Base-by-base conservation (phyloP, 2,888 invertebrate species). In the Emmelina monodactyla region DNA sequence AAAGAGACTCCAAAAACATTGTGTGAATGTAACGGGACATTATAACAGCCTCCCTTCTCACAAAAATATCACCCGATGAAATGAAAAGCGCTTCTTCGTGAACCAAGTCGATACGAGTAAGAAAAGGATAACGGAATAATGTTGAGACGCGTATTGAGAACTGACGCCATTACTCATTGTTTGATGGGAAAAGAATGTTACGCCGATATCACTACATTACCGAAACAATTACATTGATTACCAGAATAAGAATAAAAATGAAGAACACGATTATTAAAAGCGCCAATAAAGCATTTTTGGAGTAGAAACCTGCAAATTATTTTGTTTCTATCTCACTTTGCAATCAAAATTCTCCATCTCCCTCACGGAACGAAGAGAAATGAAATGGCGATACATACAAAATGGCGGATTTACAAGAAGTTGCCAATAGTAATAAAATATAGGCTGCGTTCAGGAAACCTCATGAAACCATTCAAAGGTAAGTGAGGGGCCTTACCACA, bases 51-150 rank as follows among this genome's bases (percentile, higher is more conserved):
- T 61, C 67, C 67, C 71, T 64, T 56, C 71, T 75, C 73, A 66
- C 69, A 67, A 72, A 69, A 76, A 76, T 71, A 76, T 73, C 72
- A 70, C 63, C 71, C 67, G 72, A 67, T 62, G 62, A 72, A 69
- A 67, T 65, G 65, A 60, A 70, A 64, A 66, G 70, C 71, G 70
- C 71, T 65, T n/a, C n/a, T n/a, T n/a, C n/a, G n/a, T n/a, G n/a
- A n/a, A n/a, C n/a, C n/a, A n/a, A 71, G 68, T 69, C 69, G 68
- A 78, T 75, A 68, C 70, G 70, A 67, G 80, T 67, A 70, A 78
- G 80, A 80, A 79, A 80, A 80, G 80, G 80, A 80, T 79, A 78
- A 80, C 78, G 72, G n/a, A 70, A 76, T 67, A 68, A 58, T 62
- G 65, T 70, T 63, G 57, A 66, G 58, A 69, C 60, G 67, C 70